phyloP scores from a whole-genome alignment of 2,888 invertebrate genomes.

The Hermaeophaga mercurialis region DNA sequence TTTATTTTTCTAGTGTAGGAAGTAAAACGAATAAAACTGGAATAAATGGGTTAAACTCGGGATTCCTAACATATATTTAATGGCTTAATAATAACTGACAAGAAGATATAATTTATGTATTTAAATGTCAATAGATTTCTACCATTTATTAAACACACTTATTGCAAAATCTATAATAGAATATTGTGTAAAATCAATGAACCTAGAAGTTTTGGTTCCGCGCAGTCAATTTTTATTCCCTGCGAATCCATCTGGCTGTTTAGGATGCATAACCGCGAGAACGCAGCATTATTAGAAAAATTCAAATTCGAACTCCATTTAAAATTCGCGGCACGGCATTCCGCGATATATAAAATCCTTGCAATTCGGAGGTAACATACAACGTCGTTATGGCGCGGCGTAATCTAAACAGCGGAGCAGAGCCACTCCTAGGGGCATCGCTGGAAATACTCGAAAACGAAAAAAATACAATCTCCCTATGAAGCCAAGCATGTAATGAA shows the following conservation, averaged over 20 bases:
- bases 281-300: conserved; percentile 30
- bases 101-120: too few species aligned
- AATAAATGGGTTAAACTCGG: too few species aligned
- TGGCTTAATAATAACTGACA: too few species aligned
- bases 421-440: conserved; percentile 45
- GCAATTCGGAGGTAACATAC: conserved; percentile 33
- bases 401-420: conserved; percentile 40
- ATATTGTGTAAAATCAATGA: background rate
- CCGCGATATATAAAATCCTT: conserved; percentile 34
- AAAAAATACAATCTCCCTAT: conserved; percentile 57
- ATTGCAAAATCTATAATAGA: too few species aligned
- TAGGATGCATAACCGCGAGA: conserved; percentile 17
- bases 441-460: conserved; percentile 50
- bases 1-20: too few species aligned
- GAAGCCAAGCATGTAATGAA: conserved; percentile 58
- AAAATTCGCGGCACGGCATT: conserved; percentile 33
- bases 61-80: too few species aligned
- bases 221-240: conserved; percentile 15
- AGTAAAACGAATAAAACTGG: too few species aligned
- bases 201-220: background rate
- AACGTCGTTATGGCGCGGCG: conserved; percentile 33
- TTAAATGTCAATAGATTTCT: too few species aligned
- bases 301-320: conserved; percentile 32
- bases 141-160: too few species aligned
- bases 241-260: conserved; percentile 17